Evolutionary conservation across 2,888 invertebrate species (phyloP).

Genomic region (Monoplex corrugatus): DNA sequence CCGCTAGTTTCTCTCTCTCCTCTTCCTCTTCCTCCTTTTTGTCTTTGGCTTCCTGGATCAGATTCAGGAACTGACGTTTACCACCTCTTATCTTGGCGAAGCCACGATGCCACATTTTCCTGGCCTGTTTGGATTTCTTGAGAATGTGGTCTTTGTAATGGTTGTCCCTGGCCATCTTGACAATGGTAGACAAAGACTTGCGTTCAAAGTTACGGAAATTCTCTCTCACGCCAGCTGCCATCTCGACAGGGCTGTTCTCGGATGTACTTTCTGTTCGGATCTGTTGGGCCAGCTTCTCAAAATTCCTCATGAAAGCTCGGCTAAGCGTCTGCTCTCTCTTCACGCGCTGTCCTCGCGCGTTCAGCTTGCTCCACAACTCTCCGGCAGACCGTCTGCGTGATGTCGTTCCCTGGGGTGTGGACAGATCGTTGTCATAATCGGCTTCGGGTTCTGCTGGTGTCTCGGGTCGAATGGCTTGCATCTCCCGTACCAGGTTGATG

Average conservation of each 20-base stretch:
- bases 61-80: neutral
- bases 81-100: conserved; percentile 18
- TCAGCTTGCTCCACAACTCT: conserved; percentile 47
- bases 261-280: conserved; percentile 57
- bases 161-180: conserved; percentile 55
- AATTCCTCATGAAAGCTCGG: conserved; percentile 66
- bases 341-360: neutral
- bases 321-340: conserved; percentile 59
- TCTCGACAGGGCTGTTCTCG: conserved; percentile 42
- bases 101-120: conserved; percentile 17
- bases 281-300: conserved; percentile 58
- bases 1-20: neutral
- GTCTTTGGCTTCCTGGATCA: conserved; percentile 32
- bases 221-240: conserved; percentile 33
- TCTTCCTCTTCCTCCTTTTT: conserved; percentile 32
- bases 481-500: conserved; percentile 53
- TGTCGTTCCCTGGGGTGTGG: neutral
- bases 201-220: conserved; percentile 57
- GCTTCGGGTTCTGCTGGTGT: conserved; percentile 41
- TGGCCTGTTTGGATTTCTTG: conserved; percentile 41
- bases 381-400: neutral
- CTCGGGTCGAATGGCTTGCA: conserved; percentile 51
- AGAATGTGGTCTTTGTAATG: conserved; percentile 49
- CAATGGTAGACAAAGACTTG: conserved; percentile 59
- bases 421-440: conserved; percentile 33